phyloP scores from a whole-genome alignment of 2,888 invertebrate species.

The Operophtera brumata region DNA sequence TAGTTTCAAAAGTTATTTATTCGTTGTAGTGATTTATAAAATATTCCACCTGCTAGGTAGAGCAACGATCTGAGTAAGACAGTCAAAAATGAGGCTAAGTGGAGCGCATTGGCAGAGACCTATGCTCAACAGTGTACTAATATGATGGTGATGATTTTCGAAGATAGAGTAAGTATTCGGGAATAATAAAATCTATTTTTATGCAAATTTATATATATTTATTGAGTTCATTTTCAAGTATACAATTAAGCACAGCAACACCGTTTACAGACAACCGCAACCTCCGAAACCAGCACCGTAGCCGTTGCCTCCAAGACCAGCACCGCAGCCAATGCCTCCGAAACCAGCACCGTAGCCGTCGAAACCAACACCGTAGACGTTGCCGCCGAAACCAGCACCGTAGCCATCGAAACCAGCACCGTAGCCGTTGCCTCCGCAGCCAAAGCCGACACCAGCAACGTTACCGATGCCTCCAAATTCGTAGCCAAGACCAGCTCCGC shows the following conservation, averaged over 20 bases:
- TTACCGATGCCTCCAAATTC: slow-evolving; percentile 24
- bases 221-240: neutral
- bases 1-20: too few species aligned
- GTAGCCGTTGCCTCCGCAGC: slow-evolving; percentile 6
- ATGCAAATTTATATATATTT: neutral
- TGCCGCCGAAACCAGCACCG: slow-evolving; percentile 27
- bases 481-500: neutral
- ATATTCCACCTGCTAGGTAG: too few species aligned
- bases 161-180: neutral
- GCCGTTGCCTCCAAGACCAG: slow-evolving; percentile 15
- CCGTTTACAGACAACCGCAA: neutral
- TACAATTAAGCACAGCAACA: neutral
- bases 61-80: too few species aligned
- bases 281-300: slow-evolving; percentile 1
- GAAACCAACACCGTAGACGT: slow-evolving; percentile 29
- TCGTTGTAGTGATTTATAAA: too few species aligned
- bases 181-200: neutral
- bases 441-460: slow-evolving; percentile 34
- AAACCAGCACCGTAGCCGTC: slow-evolving; percentile 30
- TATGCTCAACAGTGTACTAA: too few species aligned
- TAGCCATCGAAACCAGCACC: neutral
- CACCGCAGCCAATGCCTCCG: slow-evolving; percentile 18
- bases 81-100: too few species aligned
- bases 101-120: too few species aligned
- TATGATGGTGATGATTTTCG: too few species aligned